Evolutionary conservation across 2,797 vertebrate genomes (phyloP), one percentile per base, ranked within the genome.

Genomic region (Neosalanx taihuensis): DNA sequence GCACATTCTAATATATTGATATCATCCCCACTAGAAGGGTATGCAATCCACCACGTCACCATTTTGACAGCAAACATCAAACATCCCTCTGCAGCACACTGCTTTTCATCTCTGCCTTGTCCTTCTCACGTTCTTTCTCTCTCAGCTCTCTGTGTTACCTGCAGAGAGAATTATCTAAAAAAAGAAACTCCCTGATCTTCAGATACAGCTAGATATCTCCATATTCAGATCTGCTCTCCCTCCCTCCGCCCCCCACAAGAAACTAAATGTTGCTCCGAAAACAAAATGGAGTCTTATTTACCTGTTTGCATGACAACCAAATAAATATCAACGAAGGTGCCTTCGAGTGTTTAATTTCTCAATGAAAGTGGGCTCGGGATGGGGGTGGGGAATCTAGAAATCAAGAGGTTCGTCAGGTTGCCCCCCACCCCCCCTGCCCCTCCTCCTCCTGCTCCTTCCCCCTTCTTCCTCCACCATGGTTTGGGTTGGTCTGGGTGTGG

Each of bases 61-160:
- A 90, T 79, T 88, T 83, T 81, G 84, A 89, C 87, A 87, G 85
- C 72, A 10, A 89, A 90, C 86, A 86, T 80, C 79, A 81, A 87
- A 85, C 82, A 71, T 79, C 77, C 75, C 77, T 77, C 59, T 29
- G 70, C 69, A 64, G 12, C 9, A 3, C 69, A 64, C 30, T 17
- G 33, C 59, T 76, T n/a, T 56, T 56, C 51, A 12, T 46, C 9
- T 13, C 12, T 3, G 9, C 41, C 56, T 15, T 66, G 64, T 72
- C 56, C 3, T 74, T 74, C 33, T 23, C 37, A 60, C 10, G 71
- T 56, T 72, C 63, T 30, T 37, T 23, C 18, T 26, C 26, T 66
- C 64, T 7, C 70, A 68, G 76, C 46, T 62, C 56, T 51, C 73
- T 66, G 70, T 64, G 69, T 77, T 67, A 68, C 41, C 33, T 23